phyloP scores from a whole-genome alignment of 1,140 invertebrate genomes.

The Trichonephila clavata region DNA sequence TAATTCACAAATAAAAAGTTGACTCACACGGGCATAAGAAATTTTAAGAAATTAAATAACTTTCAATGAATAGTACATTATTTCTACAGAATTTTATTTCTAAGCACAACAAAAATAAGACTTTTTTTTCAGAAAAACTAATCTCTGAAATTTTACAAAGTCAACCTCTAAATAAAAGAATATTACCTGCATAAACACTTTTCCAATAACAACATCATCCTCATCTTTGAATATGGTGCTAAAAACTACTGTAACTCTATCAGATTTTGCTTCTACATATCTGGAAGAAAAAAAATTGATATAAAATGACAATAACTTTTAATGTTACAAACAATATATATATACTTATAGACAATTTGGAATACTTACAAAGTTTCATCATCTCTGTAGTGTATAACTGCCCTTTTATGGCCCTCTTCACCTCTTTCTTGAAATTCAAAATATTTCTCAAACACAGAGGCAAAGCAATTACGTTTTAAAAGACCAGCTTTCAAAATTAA shows the following conservation, averaged over 20 bases:
- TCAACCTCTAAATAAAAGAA: background rate
- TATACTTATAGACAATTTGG: background rate
- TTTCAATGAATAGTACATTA: too few relatives aligned
- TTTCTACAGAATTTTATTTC: too few relatives aligned
- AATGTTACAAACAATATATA: too few relatives aligned
- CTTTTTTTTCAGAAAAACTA: too few relatives aligned
- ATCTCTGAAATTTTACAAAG: too few relatives aligned
- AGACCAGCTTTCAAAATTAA: conserved; percentile 95
- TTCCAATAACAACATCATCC: conserved; percentile 98
- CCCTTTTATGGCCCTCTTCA: conserved; percentile 93
- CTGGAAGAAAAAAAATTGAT: conserved; percentile 82
- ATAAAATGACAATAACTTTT: too few relatives aligned
- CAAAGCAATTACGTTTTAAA: conserved; percentile 99
- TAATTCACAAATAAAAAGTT: too few relatives aligned
- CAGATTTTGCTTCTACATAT: conserved; percentile 98
- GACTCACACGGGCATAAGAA: too few relatives aligned
- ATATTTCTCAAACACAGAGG: conserved; percentile 99
- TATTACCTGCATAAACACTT: conserved; percentile 91
- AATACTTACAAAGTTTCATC: conserved; percentile 97
- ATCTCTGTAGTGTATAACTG: conserved; percentile 98
- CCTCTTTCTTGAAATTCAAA: conserved; percentile 98
- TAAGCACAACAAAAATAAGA: too few relatives aligned
- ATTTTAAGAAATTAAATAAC: too few relatives aligned
- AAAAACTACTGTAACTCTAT: conserved; percentile 99
- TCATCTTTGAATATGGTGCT: conserved; percentile 99